Percentiles rank a stretch among this genome's conserved stretches.
phyloP scores from a whole-genome alignment of 2,888 invertebrate genomes.

The Rugalucina vietnamica region DNA sequence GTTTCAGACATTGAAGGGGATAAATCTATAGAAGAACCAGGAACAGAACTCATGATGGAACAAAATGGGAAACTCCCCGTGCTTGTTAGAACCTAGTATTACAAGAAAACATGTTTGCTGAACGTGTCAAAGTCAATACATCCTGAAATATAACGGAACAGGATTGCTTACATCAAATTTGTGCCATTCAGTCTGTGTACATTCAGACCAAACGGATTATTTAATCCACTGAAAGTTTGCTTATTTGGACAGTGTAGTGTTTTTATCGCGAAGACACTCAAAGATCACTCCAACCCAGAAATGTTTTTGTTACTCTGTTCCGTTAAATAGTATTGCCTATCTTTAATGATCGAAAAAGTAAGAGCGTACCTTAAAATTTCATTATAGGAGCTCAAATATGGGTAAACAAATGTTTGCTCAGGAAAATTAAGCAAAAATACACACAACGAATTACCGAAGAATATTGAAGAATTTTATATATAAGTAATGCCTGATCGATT shows the following conservation, averaged over 20 bases:
- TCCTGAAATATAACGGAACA: not conserved
- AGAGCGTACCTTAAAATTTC: not conserved
- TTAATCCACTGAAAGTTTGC: not conserved
- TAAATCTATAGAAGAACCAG: too few species aligned
- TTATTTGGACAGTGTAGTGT: not conserved
- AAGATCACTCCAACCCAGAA: not conserved
- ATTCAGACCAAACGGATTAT: not conserved
- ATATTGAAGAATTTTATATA: too few species aligned
- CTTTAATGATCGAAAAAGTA: not conserved
- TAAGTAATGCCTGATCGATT: constrained; percentile 53
- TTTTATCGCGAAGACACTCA: not conserved
- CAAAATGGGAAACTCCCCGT: too few species aligned
- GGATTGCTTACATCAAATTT: too few species aligned
- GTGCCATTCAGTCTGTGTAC: not conserved
- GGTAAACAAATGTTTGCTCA: constrained; percentile 49
- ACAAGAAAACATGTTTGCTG: too few species aligned
- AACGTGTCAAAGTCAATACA: not conserved
- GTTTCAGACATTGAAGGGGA: too few species aligned
- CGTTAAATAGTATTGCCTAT: not conserved
- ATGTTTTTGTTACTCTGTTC: not conserved
- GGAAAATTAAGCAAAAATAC: constrained; percentile 15
- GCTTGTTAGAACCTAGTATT: too few species aligned
- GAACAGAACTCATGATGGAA: too few species aligned
- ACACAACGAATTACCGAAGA: constrained; percentile 27
- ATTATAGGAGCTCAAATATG: constrained; percentile 7